A percentile compares a stretch with the other conserved stretches of the same genome.
These are phyloP conservation scores for Lepidochrysops patricia DNA, from an alignment of 2,888 invertebrate species.

Conservation along the genomic window DNA sequence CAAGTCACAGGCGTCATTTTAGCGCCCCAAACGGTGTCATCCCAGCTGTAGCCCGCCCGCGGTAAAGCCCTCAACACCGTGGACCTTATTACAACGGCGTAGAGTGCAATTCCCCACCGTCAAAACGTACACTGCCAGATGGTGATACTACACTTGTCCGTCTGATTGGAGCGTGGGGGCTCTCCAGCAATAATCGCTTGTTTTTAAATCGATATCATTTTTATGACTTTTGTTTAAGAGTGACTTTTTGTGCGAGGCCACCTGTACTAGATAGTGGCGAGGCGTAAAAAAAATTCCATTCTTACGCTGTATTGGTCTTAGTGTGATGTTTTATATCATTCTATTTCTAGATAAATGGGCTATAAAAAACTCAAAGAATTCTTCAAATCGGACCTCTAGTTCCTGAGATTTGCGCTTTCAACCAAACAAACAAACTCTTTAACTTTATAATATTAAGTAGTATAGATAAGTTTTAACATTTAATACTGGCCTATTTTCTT, in stretches of 20 bases:
- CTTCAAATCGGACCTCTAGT: no score
- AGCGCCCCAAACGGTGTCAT: slow-evolving; percentile 38
- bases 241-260: background rate
- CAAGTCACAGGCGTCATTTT: slow-evolving; percentile 36
- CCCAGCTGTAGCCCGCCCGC: slow-evolving; percentile 63
- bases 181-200: slow-evolving; percentile 47
- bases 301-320: no score
- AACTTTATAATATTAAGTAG: no score
- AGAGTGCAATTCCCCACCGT: slow-evolving; percentile 29
- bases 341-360: no score
- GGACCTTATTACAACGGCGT: background rate
- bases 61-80: slow-evolving; percentile 31
- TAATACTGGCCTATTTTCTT: no score
- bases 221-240: slow-evolving; percentile 24
- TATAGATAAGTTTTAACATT: no score
- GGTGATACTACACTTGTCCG: slow-evolving; percentile 48
- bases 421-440: no score
- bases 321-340: no score
- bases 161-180: slow-evolving; percentile 34
- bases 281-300: no score
- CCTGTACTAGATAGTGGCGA: background rate
- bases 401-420: no score
- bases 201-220: slow-evolving; percentile 38
- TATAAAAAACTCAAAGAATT: no score
- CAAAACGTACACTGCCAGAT: slow-evolving; percentile 45